Evolutionary conservation across 2,113 vertebrate genomes (phyloP), one percentile per base, ranked within the genome.

Genomic region (Oncorhynchus keta): DNA sequence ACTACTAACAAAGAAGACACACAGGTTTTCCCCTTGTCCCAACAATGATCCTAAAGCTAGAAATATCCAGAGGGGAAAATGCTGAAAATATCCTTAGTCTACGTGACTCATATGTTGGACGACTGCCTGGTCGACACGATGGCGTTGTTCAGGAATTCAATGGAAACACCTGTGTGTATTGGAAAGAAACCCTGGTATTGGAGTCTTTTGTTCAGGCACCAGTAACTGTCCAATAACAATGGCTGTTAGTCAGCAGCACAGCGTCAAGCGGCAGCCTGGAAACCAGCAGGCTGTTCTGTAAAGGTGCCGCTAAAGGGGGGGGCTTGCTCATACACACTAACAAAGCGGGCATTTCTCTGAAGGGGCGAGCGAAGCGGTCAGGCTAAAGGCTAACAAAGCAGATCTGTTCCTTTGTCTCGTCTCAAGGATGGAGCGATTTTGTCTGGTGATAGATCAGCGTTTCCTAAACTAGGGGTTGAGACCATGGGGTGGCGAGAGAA

Each of bases 371-470:
- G 7, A 67, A 39, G 35, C 45, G 2, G 59, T 67, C 30, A 2
- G 59, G 39, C 49, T 73, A 20, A 3, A 45, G 39, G 39, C 39
- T 45, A n/a, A 69, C 68, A 69, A 76, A 77, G n/a, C 76, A 57
- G 35, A 68, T 3, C 80, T 83, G 82, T 78, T 86, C 86, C 87
- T 78, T 79, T 73, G 80, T 76, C 78, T 76, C 18, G 1, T 59
- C 4, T 78, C 62, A 7, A 24, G 76, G 39, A 45, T 11, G 39
- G 39, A 16, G 28, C 6, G 35, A 7, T 35, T 35, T 35, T 35
- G 32, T 35, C 32, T 35, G 1, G 32, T 35, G 32, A 35, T 35
- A 35, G 32, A 35, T 35, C 5, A 7, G 32, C 32, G 32, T 35
- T 35, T 35, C 32, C 32, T 35, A 35, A 35, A 35, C 32, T 35